Base-by-base conservation (phyloP, 2,888 invertebrate genomes). In the Catotricha subobsoleta region DNA sequence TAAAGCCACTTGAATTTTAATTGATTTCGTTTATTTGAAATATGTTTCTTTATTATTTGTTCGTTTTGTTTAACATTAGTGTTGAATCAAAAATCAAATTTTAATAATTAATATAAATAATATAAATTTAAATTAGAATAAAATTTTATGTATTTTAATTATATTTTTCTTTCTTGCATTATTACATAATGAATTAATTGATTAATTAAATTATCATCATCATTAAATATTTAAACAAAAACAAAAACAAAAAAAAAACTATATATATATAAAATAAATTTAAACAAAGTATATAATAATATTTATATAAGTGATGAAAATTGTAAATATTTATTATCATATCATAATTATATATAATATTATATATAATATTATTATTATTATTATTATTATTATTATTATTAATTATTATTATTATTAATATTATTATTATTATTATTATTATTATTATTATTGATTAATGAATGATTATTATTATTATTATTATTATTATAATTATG, bases 401-500 rank as follows among this genome's bases (percentile, higher is more conserved):
- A 29, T 12, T 12, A 12, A 10, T 7, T 9, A 29, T 29, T 29
- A 31, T 31, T 31, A 31, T 31, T 31, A 31, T 31, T n/a, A 13
- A n/a, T 31, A 29, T 38, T 38, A 38, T 38, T 38, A 38, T 38
- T 36, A 36, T 36, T 13, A 36, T 36, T 29, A 39, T 39, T 39
- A 39, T 19, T 28, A 18, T 18, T 28, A 28, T 39, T 28, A 57
- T 54, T 58, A 57, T 54, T 57, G 53, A 57, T 53, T 58, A 54
- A 55, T 23, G 23, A 16, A 20, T 16, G 35, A 35, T 21, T 21
- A 35, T n/a, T n/a, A n/a, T n/a, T n/a, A n/a, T n/a, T n/a, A n/a
- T n/a, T 57, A 70, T 70, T 69, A 70, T 68, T 68, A 68, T 69
- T 72, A 71, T 69, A 71, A 71, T 76, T 75, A 76, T 76, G 74